Evolutionary conservation across 2,797 vertebrate species (phyloP).

Genomic region (Agapornis canus): DNA sequence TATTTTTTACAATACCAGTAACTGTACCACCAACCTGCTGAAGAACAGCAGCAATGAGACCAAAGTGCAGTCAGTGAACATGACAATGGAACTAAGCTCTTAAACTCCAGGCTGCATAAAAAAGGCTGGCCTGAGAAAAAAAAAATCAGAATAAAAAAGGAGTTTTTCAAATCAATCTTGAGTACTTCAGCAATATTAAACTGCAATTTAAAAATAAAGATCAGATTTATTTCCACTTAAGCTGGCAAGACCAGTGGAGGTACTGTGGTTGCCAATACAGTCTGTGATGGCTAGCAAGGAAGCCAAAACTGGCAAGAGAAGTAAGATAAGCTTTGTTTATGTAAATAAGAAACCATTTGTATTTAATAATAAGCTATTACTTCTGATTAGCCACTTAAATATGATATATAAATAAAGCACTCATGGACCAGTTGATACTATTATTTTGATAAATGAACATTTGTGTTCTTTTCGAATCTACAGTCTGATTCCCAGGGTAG

Average conservation of each 20-base stretch:
- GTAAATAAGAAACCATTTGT: constrained; percentile 53
- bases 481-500: not conserved
- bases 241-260: constrained; percentile 18
- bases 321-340: constrained; percentile 40
- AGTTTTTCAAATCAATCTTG: constrained; percentile 48
- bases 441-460: constrained; percentile 45
- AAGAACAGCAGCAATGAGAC: constrained; percentile 48
- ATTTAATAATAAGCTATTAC: constrained; percentile 56
- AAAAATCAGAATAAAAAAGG: constrained; percentile 36
- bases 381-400: constrained; percentile 49
- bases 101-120: constrained; percentile 26
- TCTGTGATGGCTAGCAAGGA: constrained; percentile 35
- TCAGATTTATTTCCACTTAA: constrained; percentile 53
- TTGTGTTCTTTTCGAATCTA: constrained; percentile 32
- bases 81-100: constrained; percentile 47
- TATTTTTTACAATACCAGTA: constrained; percentile 22
- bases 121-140: constrained; percentile 41
- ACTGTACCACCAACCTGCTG: not conserved
- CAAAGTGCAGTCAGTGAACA: constrained; percentile 28
- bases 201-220: constrained; percentile 66
- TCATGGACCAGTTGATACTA: constrained; percentile 25
- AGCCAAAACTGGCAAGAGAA: constrained; percentile 40
- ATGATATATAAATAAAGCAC: constrained; percentile 29
- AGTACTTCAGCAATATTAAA: constrained; percentile 45
- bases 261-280: constrained; percentile 31